Percentiles rank a stretch among this genome's conserved stretches.
These are phyloP conservation scores for Clytia hemisphaerica DNA, from an alignment of 30 jellyfish, hydroid and myxozoan species.

Conservation along the genomic window DNA sequence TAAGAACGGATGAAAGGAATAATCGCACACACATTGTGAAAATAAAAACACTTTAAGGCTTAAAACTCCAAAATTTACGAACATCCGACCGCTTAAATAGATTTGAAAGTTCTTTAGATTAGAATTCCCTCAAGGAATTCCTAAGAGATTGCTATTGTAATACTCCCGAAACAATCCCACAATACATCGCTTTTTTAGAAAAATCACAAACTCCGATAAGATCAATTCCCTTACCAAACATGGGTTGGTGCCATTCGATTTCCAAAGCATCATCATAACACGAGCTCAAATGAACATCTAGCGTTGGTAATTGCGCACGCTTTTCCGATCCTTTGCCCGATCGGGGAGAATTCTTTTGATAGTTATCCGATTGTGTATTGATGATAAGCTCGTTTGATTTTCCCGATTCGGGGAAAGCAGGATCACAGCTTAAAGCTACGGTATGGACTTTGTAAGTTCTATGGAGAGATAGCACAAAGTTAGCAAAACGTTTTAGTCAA, in stretches of 20 bases:
- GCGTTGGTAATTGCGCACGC: background rate
- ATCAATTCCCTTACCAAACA: slow-evolving; percentile 17
- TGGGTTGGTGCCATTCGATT: slow-evolving; percentile 42
- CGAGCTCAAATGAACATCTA: slow-evolving; percentile 11
- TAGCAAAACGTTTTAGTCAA: too few species aligned
- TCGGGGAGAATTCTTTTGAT: slow-evolving; percentile 6
- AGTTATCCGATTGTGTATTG: slow-evolving; percentile 25
- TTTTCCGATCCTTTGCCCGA: slow-evolving; percentile 13
- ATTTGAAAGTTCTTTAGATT: too few species aligned
- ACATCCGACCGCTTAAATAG: too few species aligned
- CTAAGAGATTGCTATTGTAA: too few species aligned
- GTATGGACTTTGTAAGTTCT: slow-evolving; percentile 49
- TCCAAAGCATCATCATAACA: slow-evolving; percentile 33
- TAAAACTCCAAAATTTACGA: too few species aligned
- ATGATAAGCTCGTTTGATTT: slow-evolving; percentile 37
- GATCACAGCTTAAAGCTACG: slow-evolving; percentile 48
- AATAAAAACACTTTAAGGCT: too few species aligned
- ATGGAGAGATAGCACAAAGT: background rate
- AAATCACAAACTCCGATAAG: too few species aligned
- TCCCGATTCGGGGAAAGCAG: slow-evolving; percentile 34
- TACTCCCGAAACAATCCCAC: too few species aligned
- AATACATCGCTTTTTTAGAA: too few species aligned
- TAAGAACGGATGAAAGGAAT: too few species aligned
- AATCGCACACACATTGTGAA: too few species aligned
- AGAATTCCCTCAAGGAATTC: too few species aligned